phyloP scores from a whole-genome alignment of 1,140 invertebrate genomes.

The Drosophila pectinifera region DNA sequence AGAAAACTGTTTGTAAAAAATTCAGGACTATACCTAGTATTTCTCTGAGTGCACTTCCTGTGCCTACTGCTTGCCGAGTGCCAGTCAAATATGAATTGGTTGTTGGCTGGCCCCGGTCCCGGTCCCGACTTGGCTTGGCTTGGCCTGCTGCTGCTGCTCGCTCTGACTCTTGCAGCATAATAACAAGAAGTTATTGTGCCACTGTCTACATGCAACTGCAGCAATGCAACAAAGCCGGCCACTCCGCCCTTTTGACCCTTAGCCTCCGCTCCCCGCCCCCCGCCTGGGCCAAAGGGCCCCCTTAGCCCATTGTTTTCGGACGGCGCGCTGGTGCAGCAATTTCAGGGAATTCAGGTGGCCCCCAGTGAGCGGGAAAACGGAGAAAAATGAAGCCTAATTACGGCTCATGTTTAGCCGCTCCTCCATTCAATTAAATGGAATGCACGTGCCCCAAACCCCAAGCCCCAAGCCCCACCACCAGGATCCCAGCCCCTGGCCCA shows the following conservation, averaged over 20 bases:
- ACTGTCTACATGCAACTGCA: conserved; percentile 70
- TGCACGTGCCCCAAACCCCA: conserved; percentile 55
- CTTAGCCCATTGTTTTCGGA: conserved; percentile 42
- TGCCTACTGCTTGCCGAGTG: conserved; percentile 68
- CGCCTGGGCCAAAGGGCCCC: background rate
- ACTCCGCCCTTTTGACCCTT: conserved; percentile 11
- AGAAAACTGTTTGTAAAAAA: background rate
- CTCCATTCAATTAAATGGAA: conserved; percentile 76
- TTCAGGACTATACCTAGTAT: background rate
- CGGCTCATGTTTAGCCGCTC: conserved; percentile 55
- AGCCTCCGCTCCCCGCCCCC: conserved; percentile 6
- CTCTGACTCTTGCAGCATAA: conserved; percentile 68
- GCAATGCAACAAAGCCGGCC: conserved; percentile 31
- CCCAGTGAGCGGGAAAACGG: conserved; percentile 42
- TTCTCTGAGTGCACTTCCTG: conserved; percentile 26
- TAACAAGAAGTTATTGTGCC: conserved; percentile 76
- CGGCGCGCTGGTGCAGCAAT: conserved; percentile 27
- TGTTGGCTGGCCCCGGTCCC: conserved; percentile 29
- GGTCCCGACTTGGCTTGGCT: conserved; percentile 10
- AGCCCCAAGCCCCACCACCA: conserved; percentile 18
- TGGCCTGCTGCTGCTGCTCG: conserved; percentile 3
- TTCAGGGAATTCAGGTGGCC: conserved; percentile 42
- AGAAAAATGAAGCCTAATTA: conserved; percentile 63
- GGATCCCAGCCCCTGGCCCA: conserved; percentile 28
- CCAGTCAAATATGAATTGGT: conserved; percentile 80